Evolutionary conservation across 2,113 vertebrate species (phyloP).

Genomic region (Corydoras sp.): DNA sequence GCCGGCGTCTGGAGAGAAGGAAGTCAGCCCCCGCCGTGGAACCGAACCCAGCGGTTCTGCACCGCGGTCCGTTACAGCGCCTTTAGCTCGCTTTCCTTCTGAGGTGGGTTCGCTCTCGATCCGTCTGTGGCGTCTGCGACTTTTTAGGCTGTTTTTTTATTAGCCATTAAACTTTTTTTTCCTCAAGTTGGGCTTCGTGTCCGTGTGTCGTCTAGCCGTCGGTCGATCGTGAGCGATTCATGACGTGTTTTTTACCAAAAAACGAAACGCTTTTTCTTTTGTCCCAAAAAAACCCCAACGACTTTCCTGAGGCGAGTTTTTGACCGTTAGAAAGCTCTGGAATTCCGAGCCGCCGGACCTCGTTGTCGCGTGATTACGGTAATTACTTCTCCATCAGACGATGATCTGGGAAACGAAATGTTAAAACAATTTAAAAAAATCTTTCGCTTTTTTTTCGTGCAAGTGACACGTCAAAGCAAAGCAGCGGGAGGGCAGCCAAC

Average conservation of each 20-base stretch:
- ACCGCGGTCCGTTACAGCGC: too few relatives aligned
- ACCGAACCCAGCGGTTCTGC: conserved; percentile 29
- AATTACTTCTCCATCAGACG: not conserved
- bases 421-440: not conserved
- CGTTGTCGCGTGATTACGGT: not conserved
- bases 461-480: conserved; percentile 41
- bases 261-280: too few relatives aligned
- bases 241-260: not conserved
- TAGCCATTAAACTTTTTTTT: not conserved
- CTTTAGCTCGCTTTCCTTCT: not conserved
- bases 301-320: too few relatives aligned
- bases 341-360: conserved; percentile 5
- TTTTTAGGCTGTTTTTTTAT: not conserved
- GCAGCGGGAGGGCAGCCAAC: not conserved
- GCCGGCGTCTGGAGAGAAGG: conserved; percentile 33
- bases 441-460: not conserved
- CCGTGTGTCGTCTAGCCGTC: not conserved
- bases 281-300: too few relatives aligned
- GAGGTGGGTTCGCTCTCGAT: not conserved
- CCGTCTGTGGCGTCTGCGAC: not conserved
- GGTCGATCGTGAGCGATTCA: not conserved
- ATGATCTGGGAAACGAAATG: not conserved
- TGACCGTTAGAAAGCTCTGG: conserved; percentile 27
- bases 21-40: conserved; percentile 20
- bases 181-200: not conserved